Base-by-base conservation (phyloP, 1,140 invertebrate species). In the Neodiprion virginianus region DNA sequence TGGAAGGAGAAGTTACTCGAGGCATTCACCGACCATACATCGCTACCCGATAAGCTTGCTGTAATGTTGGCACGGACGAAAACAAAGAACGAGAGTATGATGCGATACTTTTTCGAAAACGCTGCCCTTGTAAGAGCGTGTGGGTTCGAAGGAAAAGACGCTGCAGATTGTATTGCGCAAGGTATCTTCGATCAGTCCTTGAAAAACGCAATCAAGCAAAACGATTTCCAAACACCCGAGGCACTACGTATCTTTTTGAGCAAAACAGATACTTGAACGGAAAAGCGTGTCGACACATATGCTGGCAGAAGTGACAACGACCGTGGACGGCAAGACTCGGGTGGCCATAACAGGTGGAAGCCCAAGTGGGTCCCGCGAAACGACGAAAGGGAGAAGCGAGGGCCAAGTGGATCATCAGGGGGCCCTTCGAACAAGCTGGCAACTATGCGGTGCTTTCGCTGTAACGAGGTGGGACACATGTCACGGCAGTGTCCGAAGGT, bases 1-100 rank as follows among this genome's bases (percentile, higher is more conserved):
- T 85, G 81, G 82, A 85, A 85, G 72, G 70, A 69, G 10, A 84
- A 83, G 74, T 50, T 86, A 21, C 17, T 21, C 17, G 17, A 21
- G 17, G 17, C 17, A 21, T 21, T 21, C 17, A 21, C 0, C 17
- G 17, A 21, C 17, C 17, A 21, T 21, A 21, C 17, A 21, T 21
- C 17, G 17, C 17, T 21, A 21, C 17, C 17, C 17, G 17, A 21
- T 21, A 21, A 21, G 17, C 17, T 21, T 21, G 17, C 17, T 21
- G 17, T 21, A 21, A 21, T 21, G 17, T 21, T 21, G 17, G 17
- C 17, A 21, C 17, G 17, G 17, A 21, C 17, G 17, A 21, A 21
- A 0, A 21, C 17, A 21, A 21, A 21, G 17, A 21, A 21, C 17
- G 17, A 21, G 17, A 21, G 17, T 21, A 21, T 21, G 17, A 21